phyloP scores from a whole-genome alignment of 2,113 vertebrate species.

The Entomyzon cyanotis region DNA sequence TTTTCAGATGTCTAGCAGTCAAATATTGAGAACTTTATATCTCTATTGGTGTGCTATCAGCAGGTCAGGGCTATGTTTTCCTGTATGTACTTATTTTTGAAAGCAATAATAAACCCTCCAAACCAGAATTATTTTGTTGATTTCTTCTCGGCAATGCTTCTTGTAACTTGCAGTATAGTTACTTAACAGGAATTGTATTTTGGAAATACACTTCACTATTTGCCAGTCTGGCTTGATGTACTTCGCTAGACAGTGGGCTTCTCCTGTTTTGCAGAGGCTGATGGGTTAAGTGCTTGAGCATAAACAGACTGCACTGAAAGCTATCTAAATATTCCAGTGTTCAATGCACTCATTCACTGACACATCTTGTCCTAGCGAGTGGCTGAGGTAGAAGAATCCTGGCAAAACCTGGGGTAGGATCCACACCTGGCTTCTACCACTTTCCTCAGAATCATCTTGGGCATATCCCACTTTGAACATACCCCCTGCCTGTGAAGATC shows the following conservation, averaged over 20 bases:
- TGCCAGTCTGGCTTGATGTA: not conserved
- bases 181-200: not conserved
- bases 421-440: not conserved
- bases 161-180: not conserved
- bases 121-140: not conserved
- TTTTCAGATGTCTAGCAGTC: not conserved
- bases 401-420: not conserved
- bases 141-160: not conserved
- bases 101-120: not conserved
- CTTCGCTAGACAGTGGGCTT: not conserved
- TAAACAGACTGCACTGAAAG: not conserved
- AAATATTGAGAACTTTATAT: not conserved
- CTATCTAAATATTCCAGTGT: not conserved
- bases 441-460: not conserved
- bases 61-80: not conserved
- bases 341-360: not conserved
- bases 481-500: accelerated
- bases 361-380: not conserved
- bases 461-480: not conserved
- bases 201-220: not conserved
- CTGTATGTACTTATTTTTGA: not conserved
- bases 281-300: not conserved
- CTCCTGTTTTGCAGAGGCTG: not conserved
- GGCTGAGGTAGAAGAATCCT: not conserved
- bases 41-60: not conserved